Base-by-base conservation (phyloP, 2,797 vertebrate genomes). In the Ficedula albicollis region DNA sequence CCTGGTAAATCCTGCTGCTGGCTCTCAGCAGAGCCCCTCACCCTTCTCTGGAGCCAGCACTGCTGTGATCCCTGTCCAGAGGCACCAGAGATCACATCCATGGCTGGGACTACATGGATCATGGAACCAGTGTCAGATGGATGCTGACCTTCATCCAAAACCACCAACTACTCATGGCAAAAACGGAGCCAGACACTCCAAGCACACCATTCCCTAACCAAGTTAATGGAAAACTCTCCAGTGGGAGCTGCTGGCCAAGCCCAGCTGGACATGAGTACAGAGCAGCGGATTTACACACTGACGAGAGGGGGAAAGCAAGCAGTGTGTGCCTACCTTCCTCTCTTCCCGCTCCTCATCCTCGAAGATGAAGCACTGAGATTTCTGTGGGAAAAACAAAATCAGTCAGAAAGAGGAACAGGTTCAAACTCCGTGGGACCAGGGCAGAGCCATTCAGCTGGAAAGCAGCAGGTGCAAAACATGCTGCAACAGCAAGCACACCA, bases 341-440 rank as follows among this genome's bases (percentile, higher is more conserved):
- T 98, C 97, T 44, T 97, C 96, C 60, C 97, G 96, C 38, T 98
- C 98, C 68, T 98, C 98, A 69, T 96, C 96, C 2, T 96, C 98
- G 41, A 99, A 99, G n/a, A 96, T 98, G 94, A 99, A 99, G 95
- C 98, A 98, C 93, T 98, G 98, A 85, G 96, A 98, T 95, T 98
- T 99, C 99, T 99, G 95, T 17, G 69, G 75, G 51, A 60, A 64
- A 84, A 91, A 23, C 16, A 81, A 23, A 56, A 87, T 4, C 26
- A 41, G 5, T 30, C 16, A 60, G 54, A 55, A 11, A 3, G 58
- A 75, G 46, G 4, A 60, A 46, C 0, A 59, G 22, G 21, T 75
- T 59, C 48, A 43, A 86, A 38, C 15, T 7, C n/a, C 59, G 43
- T 2, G 9, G 21, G 30, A 46, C 6, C 6, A 70, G 46, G 29